Percentiles rank a stretch among this genome's conserved stretches.
Evolutionary conservation across 2,797 vertebrate species (phyloP).

Genomic region (Bovichtus variegatus): DNA sequence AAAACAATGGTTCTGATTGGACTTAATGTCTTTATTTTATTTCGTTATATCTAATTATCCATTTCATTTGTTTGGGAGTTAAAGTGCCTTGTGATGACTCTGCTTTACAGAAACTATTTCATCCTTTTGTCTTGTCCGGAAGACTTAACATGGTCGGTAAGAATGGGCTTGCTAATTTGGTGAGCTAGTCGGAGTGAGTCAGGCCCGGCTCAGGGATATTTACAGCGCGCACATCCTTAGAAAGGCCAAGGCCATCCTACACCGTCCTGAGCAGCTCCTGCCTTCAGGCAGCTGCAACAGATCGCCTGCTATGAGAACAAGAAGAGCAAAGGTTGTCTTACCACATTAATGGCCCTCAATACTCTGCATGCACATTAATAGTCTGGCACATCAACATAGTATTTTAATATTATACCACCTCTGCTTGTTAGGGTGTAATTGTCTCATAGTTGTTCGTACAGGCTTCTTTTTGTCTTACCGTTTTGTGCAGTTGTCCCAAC

Average conservation of each 20-base stretch:
- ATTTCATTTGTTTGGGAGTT: neutral
- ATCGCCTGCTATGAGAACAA: neutral
- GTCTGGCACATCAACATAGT: neutral
- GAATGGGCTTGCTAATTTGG: conserved; percentile 28
- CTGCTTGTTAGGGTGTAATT: neutral
- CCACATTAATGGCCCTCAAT: neutral
- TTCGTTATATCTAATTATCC: neutral
- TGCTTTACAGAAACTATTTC: neutral
- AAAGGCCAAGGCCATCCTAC: conserved; percentile 68
- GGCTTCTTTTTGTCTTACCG: neutral
- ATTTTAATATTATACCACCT: neutral
- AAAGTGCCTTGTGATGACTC: neutral
- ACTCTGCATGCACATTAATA: neutral
- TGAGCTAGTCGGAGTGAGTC: conserved; percentile 55
- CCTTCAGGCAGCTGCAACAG: conserved; percentile 21
- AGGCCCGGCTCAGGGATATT: conserved; percentile 68
- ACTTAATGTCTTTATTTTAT: neutral
- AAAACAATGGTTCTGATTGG: neutral
- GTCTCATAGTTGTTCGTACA: neutral
- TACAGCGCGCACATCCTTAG: conserved; percentile 52
- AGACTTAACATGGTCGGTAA: neutral
- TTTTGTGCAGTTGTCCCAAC: neutral
- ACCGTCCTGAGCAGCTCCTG: conserved; percentile 40
- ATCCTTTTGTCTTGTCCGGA: neutral
- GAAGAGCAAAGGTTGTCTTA: neutral